phyloP scores from a whole-genome alignment of 2,113 vertebrate genomes.

The Thomomys bottae region DNA sequence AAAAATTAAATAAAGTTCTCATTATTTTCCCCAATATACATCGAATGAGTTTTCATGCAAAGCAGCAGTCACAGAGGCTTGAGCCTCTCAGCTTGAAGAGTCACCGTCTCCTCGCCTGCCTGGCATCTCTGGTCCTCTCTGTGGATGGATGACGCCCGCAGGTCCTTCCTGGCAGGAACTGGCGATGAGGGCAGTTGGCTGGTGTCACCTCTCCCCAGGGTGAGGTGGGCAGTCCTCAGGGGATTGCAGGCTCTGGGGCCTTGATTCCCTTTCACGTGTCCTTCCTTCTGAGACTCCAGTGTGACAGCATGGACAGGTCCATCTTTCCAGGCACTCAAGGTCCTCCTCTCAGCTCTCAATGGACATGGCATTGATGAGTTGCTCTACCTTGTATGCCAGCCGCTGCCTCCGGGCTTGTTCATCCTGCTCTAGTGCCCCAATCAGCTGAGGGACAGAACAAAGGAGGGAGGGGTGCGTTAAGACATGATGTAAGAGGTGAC shows the following conservation, averaged over 20 bases:
- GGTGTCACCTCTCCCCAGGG: background rate
- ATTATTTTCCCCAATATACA: slow-evolving; percentile 87
- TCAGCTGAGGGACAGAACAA: slow-evolving; percentile 88
- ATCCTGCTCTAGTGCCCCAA: slow-evolving; percentile 94
- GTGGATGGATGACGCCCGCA: background rate
- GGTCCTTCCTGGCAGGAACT: slow-evolving; percentile 20
- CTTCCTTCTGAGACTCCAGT: slow-evolving; percentile 65
- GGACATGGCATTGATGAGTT: slow-evolving; percentile 96
- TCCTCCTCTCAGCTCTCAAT: slow-evolving; percentile 94
- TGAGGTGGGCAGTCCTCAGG: slow-evolving; percentile 50
- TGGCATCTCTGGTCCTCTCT: background rate
- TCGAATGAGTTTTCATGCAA: slow-evolving; percentile 87
- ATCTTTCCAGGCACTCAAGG: slow-evolving; percentile 59
- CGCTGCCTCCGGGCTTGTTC: slow-evolving; percentile 96
- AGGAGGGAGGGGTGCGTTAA: background rate
- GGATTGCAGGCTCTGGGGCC: slow-evolving; percentile 39
- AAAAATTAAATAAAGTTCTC: slow-evolving; percentile 85
- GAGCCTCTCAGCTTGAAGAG: slow-evolving; percentile 60
- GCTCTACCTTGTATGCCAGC: slow-evolving; percentile 96
- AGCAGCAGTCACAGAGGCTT: slow-evolving; percentile 85
- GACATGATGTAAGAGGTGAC: background rate
- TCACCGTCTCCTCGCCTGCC: slow-evolving; percentile 47
- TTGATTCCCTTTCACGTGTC: slow-evolving; percentile 68
- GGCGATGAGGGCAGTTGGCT: slow-evolving; percentile 36
- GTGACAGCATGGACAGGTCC: slow-evolving; percentile 71